Evolutionary conservation across 2,797 vertebrate genomes (phyloP).

Genomic region (Scyliorhinus canicula): DNA sequence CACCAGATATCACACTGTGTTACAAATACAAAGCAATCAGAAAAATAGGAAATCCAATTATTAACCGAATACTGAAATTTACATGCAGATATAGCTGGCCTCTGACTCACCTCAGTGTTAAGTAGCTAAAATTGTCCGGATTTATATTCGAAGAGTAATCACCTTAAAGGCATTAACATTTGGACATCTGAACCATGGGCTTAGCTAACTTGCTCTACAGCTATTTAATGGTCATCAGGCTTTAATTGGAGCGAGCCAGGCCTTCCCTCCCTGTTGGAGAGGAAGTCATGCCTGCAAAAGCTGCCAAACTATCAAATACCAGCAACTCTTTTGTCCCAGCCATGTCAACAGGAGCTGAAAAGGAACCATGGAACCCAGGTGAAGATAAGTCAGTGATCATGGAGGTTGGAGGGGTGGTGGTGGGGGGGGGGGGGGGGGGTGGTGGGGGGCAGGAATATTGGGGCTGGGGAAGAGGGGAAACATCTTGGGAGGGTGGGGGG

Average conservation of each 20-base stretch:
- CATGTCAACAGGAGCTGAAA: no score
- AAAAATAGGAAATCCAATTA: not conserved
- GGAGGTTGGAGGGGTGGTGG: no score
- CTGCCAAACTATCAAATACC: no score
- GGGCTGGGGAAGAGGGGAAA: not conserved
- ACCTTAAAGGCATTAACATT: not conserved
- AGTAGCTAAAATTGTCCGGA: not conserved
- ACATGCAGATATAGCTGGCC: not conserved
- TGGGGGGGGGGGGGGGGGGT: no score
- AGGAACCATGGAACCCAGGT: no score
- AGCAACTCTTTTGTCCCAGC: no score
- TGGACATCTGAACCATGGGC: not conserved
- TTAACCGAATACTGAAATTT: not conserved
- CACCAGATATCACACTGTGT: not conserved
- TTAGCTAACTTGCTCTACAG: not conserved
- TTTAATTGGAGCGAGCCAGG: not conserved
- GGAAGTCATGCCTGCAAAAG: not conserved
- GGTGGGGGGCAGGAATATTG: not conserved
- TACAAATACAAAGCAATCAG: not conserved
- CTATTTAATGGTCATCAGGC: not conserved
- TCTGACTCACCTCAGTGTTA: not conserved
- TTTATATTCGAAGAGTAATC: not conserved
- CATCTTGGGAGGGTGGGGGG: no score
- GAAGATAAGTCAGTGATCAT: not conserved
- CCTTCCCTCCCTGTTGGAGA: not conserved